A percentile compares a stretch with the other conserved stretches of the same genome.
Conservation (phyloP, 1,140 invertebrate species). For the Drosophila littoralis region DNA sequence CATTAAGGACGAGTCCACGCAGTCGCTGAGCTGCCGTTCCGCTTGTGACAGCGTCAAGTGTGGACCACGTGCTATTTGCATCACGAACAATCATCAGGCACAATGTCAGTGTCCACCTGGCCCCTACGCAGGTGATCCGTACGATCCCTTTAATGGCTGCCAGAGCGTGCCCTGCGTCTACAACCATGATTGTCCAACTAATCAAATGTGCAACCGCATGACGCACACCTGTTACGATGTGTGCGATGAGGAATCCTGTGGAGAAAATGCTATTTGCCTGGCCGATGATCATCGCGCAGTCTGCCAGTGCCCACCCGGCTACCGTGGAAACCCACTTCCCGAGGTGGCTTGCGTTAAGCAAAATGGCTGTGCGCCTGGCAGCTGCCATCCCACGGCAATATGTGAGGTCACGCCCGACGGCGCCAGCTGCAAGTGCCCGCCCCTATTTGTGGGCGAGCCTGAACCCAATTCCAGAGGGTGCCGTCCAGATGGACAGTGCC, state of each 20-base stretch:
- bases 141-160: constrained; percentile 90
- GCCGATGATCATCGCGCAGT: constrained; percentile 92
- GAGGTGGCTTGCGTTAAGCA: constrained; percentile 90
- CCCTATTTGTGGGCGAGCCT: constrained; percentile 90
- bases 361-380: constrained; percentile 90
- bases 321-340: constrained; percentile 90
- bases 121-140: constrained; percentile 92
- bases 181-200: constrained; percentile 91
- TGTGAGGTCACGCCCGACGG: constrained; percentile 89
- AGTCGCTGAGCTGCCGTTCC: constrained; percentile 87
- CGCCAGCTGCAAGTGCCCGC: constrained; percentile 90
- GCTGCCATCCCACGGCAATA: constrained; percentile 92
- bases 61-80: constrained; percentile 93
- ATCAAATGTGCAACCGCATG: constrained; percentile 92
- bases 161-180: constrained; percentile 92
- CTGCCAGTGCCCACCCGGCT: constrained; percentile 94
- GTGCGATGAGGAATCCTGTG: constrained; percentile 92
- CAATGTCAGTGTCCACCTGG: constrained; percentile 95
- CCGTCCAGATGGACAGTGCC: constrained; percentile 89
- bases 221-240: constrained; percentile 93
- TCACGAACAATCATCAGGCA: constrained; percentile 94
- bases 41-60: constrained; percentile 91
- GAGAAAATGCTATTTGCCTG: constrained; percentile 94
- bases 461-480: constrained; percentile 90
- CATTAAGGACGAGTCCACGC: constrained; percentile 84